Conservation (phyloP, 2,113 vertebrate genomes). For the Calidris pugnax region DNA sequence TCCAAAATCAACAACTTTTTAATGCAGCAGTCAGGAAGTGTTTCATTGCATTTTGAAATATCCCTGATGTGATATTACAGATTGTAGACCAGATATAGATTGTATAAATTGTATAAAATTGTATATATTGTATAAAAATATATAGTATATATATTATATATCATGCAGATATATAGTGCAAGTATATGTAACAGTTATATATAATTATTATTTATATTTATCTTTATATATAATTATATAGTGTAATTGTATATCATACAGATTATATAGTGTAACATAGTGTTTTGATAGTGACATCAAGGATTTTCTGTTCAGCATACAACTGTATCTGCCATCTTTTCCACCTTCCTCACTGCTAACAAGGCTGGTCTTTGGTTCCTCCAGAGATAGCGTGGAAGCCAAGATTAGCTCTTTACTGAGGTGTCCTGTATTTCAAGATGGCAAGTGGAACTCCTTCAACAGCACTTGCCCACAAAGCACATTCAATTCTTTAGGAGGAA, state of each 20-base stretch:
- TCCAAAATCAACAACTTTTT: neutral
- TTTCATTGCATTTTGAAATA: neutral
- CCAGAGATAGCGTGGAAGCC: neutral
- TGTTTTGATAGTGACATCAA: neutral
- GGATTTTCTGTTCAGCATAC: neutral
- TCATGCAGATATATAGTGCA: too few species aligned
- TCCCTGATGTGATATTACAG: neutral
- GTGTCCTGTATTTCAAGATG: neutral
- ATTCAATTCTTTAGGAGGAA: neutral
- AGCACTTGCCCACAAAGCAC: neutral
- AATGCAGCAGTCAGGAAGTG: neutral
- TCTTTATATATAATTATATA: too few species aligned
- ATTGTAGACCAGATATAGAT: neutral
- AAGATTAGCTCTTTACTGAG: neutral
- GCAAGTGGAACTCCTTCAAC: neutral
- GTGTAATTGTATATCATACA: too few species aligned
- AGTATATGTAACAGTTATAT: too few species aligned
- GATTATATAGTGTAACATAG: neutral
- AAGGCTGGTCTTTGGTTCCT: neutral
- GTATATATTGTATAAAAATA: too few species aligned
- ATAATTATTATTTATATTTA: too few species aligned
- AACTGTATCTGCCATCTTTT: neutral
- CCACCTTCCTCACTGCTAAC: neutral
- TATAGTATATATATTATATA: too few species aligned
- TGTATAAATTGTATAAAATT: too few species aligned